Evolutionary conservation across 2,113 vertebrate genomes (phyloP), one percentile per base, ranked within the genome.

Genomic region (Atherinomorus stipes): DNA sequence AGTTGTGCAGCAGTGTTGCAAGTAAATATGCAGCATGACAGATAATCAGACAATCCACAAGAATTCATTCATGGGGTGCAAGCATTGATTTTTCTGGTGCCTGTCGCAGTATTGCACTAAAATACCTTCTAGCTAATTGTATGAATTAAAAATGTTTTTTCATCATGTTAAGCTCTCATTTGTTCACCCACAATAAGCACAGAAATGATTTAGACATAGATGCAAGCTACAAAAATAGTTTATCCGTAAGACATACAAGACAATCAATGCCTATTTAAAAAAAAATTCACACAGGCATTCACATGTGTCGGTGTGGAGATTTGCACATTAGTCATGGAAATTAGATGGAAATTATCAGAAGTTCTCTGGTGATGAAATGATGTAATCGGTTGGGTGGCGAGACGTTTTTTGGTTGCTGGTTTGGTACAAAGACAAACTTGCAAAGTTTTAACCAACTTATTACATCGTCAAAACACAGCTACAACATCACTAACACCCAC

Each of bases 201-300:
- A 68, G 62, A 37, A 53, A 40, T 4, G 0, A 78, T 63, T 65
- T 7, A 56, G 80, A 22, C 6, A 85, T 51, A 62, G 22, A 73
- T 79, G 67, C 22, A 45, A 74, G 38, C 51, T 80, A 80, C 12
- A 78, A 74, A 85, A 74, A 81, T 52, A 80, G 22, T 71, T 80
- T 49, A 53, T 37, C 47, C 2, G 9, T 53, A 66, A 64, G 72
- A 80, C 54, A 52, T 34, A 42, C 40, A 71, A 66, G 65, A 69
- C 49, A 31, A 42, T 31, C 28, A 31, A 34, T 34, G 31, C 31
- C 31, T 8, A 34, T 64, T 51, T 11, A 66, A 19, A 50, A 64
- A 62, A 11, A 26, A 40, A 64, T 56, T 66, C 31, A 66, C 28
- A 59, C 64, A 64, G 59, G 68, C 71, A 75, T 86, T 88, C 74